phyloP scores from a whole-genome alignment of 2,113 vertebrate species.

The Varanus komodoensis region DNA sequence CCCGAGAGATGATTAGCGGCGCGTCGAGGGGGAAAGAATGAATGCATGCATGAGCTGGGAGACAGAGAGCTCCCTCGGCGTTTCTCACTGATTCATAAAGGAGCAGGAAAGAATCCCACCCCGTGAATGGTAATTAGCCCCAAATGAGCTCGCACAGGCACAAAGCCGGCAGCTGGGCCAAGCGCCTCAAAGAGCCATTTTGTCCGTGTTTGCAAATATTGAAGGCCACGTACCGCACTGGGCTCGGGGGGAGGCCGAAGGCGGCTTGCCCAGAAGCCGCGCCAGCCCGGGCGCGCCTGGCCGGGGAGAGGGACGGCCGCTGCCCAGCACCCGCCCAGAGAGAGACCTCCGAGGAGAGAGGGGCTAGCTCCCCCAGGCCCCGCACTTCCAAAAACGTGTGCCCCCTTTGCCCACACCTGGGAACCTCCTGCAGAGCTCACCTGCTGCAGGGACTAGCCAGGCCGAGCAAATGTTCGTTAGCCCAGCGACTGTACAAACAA shows the following conservation, averaged over 20 bases:
- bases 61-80: background rate
- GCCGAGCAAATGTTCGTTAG: background rate
- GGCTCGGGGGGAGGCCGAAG: background rate
- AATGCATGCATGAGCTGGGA: background rate
- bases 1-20: slow-evolving; percentile 18
- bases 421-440: background rate
- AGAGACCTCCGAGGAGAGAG: background rate
- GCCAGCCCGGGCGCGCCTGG: background rate
- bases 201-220: slow-evolving; percentile 74
- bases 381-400: background rate
- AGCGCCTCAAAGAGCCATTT: slow-evolving; percentile 63
- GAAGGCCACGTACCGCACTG: slow-evolving; percentile 45
- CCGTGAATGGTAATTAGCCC: slow-evolving; percentile 70
- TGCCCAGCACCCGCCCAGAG: slow-evolving; percentile 12
- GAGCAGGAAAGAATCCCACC: slow-evolving; percentile 16
- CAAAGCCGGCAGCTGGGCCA: slow-evolving; percentile 67
- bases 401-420: background rate
- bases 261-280: background rate
- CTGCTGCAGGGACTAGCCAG: background rate
- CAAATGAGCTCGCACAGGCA: slow-evolving; percentile 37
- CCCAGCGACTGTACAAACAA: background rate
- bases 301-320: background rate
- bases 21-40: background rate
- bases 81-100: slow-evolving; percentile 47
- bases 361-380: background rate